These are phyloP conservation scores for Drosophila nigritarsus DNA, from an alignment of 2,888 invertebrate species.

Conservation along the genomic window DNA sequence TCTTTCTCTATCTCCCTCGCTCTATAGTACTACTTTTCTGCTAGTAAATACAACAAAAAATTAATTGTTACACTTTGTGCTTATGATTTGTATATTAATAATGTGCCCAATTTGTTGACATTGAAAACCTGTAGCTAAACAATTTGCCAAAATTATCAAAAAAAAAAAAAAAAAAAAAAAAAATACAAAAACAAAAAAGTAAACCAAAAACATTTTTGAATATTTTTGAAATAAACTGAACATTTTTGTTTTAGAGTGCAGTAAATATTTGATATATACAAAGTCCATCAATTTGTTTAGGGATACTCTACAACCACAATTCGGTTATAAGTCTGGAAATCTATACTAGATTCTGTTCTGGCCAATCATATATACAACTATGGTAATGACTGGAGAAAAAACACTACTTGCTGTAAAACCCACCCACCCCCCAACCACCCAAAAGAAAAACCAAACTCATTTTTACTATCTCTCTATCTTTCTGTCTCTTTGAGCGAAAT, in stretches of 20 bases:
- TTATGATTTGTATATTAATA: slow-evolving; percentile 47
- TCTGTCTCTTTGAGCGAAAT: slow-evolving; percentile 41
- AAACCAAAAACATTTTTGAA: slow-evolving; percentile 59
- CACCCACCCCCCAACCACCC: slow-evolving; percentile 41
- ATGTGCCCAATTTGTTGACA: slow-evolving; percentile 77
- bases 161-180: slow-evolving; percentile 10
- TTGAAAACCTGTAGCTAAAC: slow-evolving; percentile 85
- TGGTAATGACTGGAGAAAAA: slow-evolving; percentile 85
- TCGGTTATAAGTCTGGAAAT: slow-evolving; percentile 44
- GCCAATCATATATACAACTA: slow-evolving; percentile 76
- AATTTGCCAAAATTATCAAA: slow-evolving; percentile 75
- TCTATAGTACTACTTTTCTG: slow-evolving; percentile 34
- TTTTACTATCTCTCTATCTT: slow-evolving; percentile 30
- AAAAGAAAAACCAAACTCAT: slow-evolving; percentile 35
- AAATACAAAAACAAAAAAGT: background rate
- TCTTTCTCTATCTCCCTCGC: slow-evolving; percentile 27
- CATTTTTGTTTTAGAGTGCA: slow-evolving; percentile 64
- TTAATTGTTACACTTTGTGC: slow-evolving; percentile 65
- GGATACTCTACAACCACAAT: slow-evolving; percentile 46
- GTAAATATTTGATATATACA: slow-evolving; percentile 47
- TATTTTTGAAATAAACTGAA: slow-evolving; percentile 62
- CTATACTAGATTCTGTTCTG: slow-evolving; percentile 59
- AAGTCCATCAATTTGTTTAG: slow-evolving; percentile 58
- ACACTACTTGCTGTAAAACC: slow-evolving; percentile 46
- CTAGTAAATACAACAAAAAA: slow-evolving; percentile 79